phyloP scores from a whole-genome alignment of 2,888 invertebrate genomes.

The Volucella inanis region DNA sequence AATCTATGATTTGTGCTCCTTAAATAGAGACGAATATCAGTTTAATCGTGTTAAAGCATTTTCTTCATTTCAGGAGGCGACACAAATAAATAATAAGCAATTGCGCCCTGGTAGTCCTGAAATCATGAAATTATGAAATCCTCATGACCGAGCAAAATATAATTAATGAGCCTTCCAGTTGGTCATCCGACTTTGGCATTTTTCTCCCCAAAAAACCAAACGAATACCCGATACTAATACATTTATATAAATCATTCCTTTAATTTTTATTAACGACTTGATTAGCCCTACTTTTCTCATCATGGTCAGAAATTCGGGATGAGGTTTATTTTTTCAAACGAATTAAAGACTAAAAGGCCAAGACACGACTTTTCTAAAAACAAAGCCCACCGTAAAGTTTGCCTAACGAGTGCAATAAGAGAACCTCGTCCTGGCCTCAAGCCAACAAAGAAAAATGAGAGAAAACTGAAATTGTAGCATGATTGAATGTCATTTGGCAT shows the following conservation, averaged over 20 bases:
- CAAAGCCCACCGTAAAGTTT: conserved; percentile 37
- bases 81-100: conserved; percentile 55
- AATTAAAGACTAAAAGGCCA: conserved; percentile 37
- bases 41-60: conserved; percentile 32
- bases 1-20: conserved; percentile 36
- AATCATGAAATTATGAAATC: too few species aligned
- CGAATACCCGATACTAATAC: conserved; percentile 37
- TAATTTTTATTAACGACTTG: conserved; percentile 72
- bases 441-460: not conserved
- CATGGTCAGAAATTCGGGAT: conserved; percentile 6
- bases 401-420: conserved; percentile 34
- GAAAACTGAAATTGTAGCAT: conserved; percentile 78
- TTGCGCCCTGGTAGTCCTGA: not conserved
- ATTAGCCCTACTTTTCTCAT: conserved; percentile 32
- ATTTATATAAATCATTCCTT: conserved; percentile 70
- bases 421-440: conserved; percentile 6
- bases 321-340: conserved; percentile 9
- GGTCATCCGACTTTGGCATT: conserved; percentile 46
- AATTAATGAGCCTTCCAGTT: conserved; percentile 63
- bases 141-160: conserved; percentile 21
- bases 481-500: conserved; percentile 83
- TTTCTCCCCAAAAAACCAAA: conserved; percentile 19
- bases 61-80: conserved; percentile 3
- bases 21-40: conserved; percentile 27
- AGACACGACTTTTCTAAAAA: conserved; percentile 43